Base-by-base conservation (phyloP, 2,113 vertebrate species). In the Sminthopsis crassicaudata region DNA sequence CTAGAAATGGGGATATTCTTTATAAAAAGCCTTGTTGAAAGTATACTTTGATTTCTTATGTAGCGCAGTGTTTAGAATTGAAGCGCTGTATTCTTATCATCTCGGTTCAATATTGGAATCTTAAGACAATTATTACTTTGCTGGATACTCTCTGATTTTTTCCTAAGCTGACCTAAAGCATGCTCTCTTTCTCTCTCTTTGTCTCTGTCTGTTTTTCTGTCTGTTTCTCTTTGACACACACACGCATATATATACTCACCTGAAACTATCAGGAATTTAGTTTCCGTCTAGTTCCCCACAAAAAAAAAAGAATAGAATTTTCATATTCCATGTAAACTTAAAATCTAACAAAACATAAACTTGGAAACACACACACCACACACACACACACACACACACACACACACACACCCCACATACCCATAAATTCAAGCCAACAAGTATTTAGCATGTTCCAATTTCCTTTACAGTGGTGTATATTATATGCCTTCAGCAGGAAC, bases 211-310 rank as follows among this genome's bases (percentile, higher is more conserved):
- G 16, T 60, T 27, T 60, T 2, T 60, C 57, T 60, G 3, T 60
- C 57, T 60, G 9, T 60, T 27, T 57, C 25, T 57, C 54, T 48
- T 48, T 48, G 6, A 36, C 30, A n/a, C 60, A 19, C 36, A 93
- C 97, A 91, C 46, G 90, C 27, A 96, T 93, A n/a, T 4, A 76
- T 14, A 76, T 3, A 76, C 36, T n/a, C 12, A 76, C 60, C 60
- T 60, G 2, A 60, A 60, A 26, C 27, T 60, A 12, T 60, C 57
- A 60, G 27, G 9, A 60, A 60, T 60, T 60, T 60, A 60, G 55
- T 30, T 60, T 60, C 26, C 30, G 26, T 60, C 26, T 11, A 60
- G 7, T 60, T 30, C 26, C 57, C 10, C 27, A 14, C 57, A 48
- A 48, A 14, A 67, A 36, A 36, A 57, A 60, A 60, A 10, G 10